Conservation (phyloP, 2,888 invertebrate species). For the Mimas tiliae region DNA sequence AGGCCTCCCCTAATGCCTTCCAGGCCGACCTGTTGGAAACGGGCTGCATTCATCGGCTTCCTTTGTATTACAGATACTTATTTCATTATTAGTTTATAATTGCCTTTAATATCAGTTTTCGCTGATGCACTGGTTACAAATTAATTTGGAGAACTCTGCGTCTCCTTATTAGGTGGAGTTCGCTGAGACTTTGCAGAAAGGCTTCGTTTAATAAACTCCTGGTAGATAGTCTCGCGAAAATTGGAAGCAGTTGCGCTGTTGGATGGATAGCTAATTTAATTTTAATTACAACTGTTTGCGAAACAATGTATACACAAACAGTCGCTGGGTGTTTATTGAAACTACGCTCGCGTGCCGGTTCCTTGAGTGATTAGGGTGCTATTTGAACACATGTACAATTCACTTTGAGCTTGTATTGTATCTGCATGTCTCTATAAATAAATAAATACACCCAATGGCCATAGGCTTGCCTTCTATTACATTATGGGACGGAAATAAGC, state of each 20-base stretch:
- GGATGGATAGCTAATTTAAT: slow-evolving; percentile 46
- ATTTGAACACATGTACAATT: neutral
- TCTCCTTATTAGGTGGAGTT: slow-evolving; percentile 44
- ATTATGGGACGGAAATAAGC: no score
- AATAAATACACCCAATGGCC: no score
- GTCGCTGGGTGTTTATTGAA: slow-evolving; percentile 13
- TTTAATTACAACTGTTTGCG: slow-evolving; percentile 39
- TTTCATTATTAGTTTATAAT: slow-evolving; percentile 29
- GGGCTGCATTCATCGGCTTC: no score
- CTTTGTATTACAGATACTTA: no score
- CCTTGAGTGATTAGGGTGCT: no score
- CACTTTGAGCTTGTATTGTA: neutral
- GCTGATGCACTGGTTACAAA: slow-evolving; percentile 42
- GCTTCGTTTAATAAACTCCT: slow-evolving; percentile 41
- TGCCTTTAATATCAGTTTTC: slow-evolving; percentile 32
- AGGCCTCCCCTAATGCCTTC: no score
- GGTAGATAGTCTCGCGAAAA: slow-evolving; percentile 39
- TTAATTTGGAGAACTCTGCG: slow-evolving; percentile 46
- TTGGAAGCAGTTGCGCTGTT: slow-evolving; percentile 40
- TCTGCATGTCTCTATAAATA: neutral
- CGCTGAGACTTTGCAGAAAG: slow-evolving; percentile 39
- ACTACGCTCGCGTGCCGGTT: neutral
- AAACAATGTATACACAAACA: slow-evolving; percentile 30
- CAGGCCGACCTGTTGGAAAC: no score
- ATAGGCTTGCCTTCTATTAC: no score